Percentiles rank a stretch among this genome's conserved stretches.
Conservation (phyloP, 2,888 invertebrate genomes). For the Gandaritis pyraliata region DNA sequence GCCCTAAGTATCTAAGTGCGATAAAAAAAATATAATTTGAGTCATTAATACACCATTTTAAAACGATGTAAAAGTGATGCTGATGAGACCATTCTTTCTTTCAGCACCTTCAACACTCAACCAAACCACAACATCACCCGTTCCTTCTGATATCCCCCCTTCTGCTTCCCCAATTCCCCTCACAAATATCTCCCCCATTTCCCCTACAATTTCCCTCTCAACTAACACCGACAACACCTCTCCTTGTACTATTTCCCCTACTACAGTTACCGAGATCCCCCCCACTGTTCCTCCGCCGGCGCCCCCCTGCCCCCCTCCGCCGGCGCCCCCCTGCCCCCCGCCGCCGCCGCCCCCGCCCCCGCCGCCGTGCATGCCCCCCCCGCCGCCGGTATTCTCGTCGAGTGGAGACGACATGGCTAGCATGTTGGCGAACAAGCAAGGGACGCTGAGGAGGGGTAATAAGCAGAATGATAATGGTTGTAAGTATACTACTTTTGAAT, state of each 20-base stretch:
- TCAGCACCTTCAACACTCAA: too few relatives aligned
- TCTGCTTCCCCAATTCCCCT: too few relatives aligned
- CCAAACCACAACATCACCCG: too few relatives aligned
- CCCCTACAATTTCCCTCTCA: too few relatives aligned
- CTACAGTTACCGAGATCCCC: conserved; percentile 13
- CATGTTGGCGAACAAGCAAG: conserved; percentile 83
- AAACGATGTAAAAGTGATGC: too few relatives aligned
- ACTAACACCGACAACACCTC: background rate
- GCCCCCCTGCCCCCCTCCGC: background rate
- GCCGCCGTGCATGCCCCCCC: conserved; percentile 44
- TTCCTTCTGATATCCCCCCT: too few relatives aligned
- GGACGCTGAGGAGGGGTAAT: conserved; percentile 78
- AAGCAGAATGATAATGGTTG: conserved; percentile 85
- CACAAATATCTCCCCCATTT: too few relatives aligned
- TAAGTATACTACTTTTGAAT: conserved; percentile 41
- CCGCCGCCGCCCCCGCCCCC: conserved; percentile 36
- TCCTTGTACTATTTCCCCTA: background rate
- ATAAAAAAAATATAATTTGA: too few relatives aligned
- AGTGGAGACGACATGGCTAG: conserved; percentile 81
- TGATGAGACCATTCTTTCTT: too few relatives aligned
- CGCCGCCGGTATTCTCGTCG: conserved; percentile 52
- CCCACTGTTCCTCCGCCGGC: conserved; percentile 7
- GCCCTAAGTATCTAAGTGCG: too few relatives aligned
- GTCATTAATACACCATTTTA: too few relatives aligned
- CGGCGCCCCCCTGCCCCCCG: conserved; percentile 23